Evolutionary conservation across 1,140 invertebrate genomes (phyloP), one percentile per base, ranked within the genome.

Genomic region (Gerris buenoi): DNA sequence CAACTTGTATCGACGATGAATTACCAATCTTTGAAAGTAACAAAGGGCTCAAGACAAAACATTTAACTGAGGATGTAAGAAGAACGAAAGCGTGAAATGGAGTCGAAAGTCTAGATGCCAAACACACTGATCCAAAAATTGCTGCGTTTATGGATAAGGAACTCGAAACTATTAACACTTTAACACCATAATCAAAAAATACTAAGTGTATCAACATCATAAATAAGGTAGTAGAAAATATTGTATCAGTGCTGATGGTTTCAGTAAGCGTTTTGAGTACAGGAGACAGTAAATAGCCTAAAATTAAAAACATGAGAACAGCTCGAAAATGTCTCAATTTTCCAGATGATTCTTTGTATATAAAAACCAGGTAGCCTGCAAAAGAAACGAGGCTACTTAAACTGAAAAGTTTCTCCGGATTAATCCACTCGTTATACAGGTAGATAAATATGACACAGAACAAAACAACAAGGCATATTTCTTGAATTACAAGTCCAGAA

Each of bases 211-310:
- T 78, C 0, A 93, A 71, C 76, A 97, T 85, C 85, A 95, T 93
- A 46, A 93, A 82, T 62, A 89, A 85, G 25, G 92, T 86, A 81
- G 88, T 93, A 1, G 90, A 89, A 74, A 97, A 97, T 74, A 98
- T 97, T 1, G 95, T 97, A 76, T 98, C 95, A 0, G 95, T 97
- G 74, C 93, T 95, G 0, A 98, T 89, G 0, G 93, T 94, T 76
- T 95, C 91, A 0, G 96, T 98, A 29, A 98, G 79, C 0, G 92
- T 97, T 77, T 95, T 91, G n/a, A 97, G 78, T 26, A 97, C 83
- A 0, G 94, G 93, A 0, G 92, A 94, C 61, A 95, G 81, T 56
- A 92, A 82, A 73, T 89, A 93, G 25, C 90, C 89, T 74, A 94
- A 88, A 0, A 87, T 82, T 2, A 93, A 74, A 75, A 93, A 96